Base-by-base conservation (phyloP, 2,888 invertebrate genomes). In the Pharmacophagus antenor region DNA sequence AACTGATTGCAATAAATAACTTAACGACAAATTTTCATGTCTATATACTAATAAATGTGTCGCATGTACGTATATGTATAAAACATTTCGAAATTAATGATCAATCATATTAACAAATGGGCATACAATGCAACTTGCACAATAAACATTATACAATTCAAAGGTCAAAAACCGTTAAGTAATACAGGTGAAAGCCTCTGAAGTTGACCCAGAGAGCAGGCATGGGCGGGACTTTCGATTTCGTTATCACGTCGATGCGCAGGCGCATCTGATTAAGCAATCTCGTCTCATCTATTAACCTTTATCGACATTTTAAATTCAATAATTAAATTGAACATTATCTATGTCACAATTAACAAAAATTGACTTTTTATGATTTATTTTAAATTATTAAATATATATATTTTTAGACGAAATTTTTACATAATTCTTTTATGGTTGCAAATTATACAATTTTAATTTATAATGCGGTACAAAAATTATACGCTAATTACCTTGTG, bases 151-250 rank as follows among this genome's bases (percentile, higher is more conserved):
- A 74, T 77, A 70, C 74, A 79, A 79, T 70, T 63, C 61, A 72
- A 80, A 81, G 78, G 79, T 77, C 76, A 70, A 70, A 74, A 73
- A 72, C 71, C 67, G 77, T 84, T 81, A 82, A 85, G 84, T 84
- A 84, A 85, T 75, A 76, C 76, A 67, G 69, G 79, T 79, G 83
- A 84, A 82, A 83, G 81, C 78, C 69, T 62, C 73, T 68, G 74
- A 69, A 70, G 80, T 84, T 82, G 82, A 85, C 71, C 72, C 70
- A 70, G 71, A 71, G 72, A 66, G 55, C 65, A 55, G 56, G 56
- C 65, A 79, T 79, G 71, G 79, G 78, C 69, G 78, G 68, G 67
- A 84, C 86, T 88, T 85, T 88, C 85, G 74, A 77, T 87, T 86
- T 76, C 70, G 65, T 67, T 65, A 64, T 63, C 60, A 66, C 51